Percentiles rank a stretch among this genome's conserved stretches.
These are phyloP conservation scores for Hydractinia symbiolongicarpus DNA, from an alignment of 30 jellyfish, hydroid and myxozoan genomes.

Conservation along the genomic window DNA sequence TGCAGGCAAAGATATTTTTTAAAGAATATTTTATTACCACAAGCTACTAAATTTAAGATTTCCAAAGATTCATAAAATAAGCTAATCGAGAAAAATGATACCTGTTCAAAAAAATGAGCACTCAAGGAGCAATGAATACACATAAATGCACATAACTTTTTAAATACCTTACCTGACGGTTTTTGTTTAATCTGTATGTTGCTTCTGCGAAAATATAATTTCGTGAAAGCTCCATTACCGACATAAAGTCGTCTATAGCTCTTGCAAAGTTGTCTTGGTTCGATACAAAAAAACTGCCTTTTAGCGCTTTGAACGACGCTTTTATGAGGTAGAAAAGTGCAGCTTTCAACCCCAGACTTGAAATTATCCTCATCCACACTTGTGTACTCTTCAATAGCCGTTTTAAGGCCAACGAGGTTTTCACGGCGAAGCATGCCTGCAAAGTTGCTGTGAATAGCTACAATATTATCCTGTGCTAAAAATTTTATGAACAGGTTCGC, in stretches of 20 bases:
- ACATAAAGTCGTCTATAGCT: constrained; percentile 17
- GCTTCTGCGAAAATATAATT: constrained; percentile 26
- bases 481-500: constrained; percentile 13
- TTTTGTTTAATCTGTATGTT: constrained; percentile 20
- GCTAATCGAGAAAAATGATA: too few species aligned
- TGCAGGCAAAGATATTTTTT: too few species aligned
- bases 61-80: too few species aligned
- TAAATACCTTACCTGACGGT: neutral
- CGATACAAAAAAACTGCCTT: neutral
- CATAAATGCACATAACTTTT: too few species aligned
- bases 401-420: constrained; percentile 8
- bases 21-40: too few species aligned
- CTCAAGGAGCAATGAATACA: too few species aligned
- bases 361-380: neutral
- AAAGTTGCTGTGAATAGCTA: neutral
- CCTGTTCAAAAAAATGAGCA: too few species aligned
- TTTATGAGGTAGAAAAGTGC: neutral
- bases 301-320: constrained; percentile 4
- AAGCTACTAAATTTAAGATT: too few species aligned
- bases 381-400: constrained; percentile 20
- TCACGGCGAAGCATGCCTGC: constrained; percentile 15
- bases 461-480: neutral
- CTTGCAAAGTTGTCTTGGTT: constrained; percentile 12
- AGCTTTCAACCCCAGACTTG: neutral
- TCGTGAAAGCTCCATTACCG: neutral